Base-by-base conservation (phyloP, 2,888 invertebrate species). In the Hipparchia sbordonii region DNA sequence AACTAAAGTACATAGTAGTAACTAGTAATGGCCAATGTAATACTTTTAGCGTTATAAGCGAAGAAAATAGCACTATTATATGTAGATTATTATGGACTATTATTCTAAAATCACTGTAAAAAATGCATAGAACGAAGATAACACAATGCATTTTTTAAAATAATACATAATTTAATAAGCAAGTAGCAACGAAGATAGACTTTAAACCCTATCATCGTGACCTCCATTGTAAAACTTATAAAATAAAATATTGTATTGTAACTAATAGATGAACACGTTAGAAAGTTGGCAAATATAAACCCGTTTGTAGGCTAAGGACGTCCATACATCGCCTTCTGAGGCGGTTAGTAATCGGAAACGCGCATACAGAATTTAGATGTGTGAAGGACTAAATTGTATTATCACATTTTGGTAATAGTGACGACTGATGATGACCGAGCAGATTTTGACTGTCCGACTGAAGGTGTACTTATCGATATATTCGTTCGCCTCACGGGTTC, bases 281-380 rank as follows among this genome's bases (percentile, higher is more conserved):
- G 78, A 78, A 78, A 78, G 77, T 78, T 67, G 71, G 69, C 72
- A 75, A 71, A 75, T 76, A 77, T 71, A 68, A 23, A 62, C 6
- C 71, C 67, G 72, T 77, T 77, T 75, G 76, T 77, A 73, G 78
- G 77, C 77, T 78, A 78, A 78, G 78, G 78, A 78, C 78, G 75
- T 74, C 61, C 75, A 66, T 65, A 69, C 71, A 63, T 57, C 70
- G 70, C 71, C 73, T 61, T 66, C 67, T 71, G 23, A 75, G 71
- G 73, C 69, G 67, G 67, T 70, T 59, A 56, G 67, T 63, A 75
- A 70, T 74, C 72, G 75, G 70, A 75, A 74, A 72, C 71, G 61
- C 71, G 76, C 61, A 67, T 65, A 71, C 56, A 62, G 59, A 75
- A 72, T 73, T 67, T 61, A 61, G 69, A 69, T 69, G 69, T 68